Base-by-base conservation (phyloP, 1,140 invertebrate genomes). In the Branchinecta lynchi region DNA sequence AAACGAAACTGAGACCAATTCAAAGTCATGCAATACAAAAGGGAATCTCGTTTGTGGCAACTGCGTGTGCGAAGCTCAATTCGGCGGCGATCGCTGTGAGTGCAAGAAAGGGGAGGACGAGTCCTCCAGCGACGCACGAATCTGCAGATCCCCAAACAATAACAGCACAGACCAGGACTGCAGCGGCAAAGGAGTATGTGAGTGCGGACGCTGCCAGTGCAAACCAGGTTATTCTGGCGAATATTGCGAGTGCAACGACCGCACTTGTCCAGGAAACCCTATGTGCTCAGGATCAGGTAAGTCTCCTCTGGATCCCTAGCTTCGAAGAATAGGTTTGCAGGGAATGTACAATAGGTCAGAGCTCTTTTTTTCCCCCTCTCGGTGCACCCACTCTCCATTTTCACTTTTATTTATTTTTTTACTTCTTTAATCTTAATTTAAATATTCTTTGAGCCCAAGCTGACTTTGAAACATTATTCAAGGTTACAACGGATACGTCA, bases 221-320 rank as follows among this genome's bases (percentile, higher is more conserved):
- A 65, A 72, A 44, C 72, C 76, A 72, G 68, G 71, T 46, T 74
- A 82, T 67, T 77, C 73, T 51, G 83, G 82, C 3, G 70, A 75
- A 45, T 83, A 73, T 74, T 84, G 83, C 73, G 78, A 84, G 73
- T 84, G 82, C 75, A 80, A 84, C 73, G 78, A 83, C 73, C 82
- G 80, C 72, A 77, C 78, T 45, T 83, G 83, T 73, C 78, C 80
- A 79, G 79, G 67, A 73, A 76, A 74, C 74, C 80, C 70, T 77
- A 32, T 32, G 32, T 32, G 32, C 32, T 83, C 7, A 84, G 83
- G 75, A 79, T 78, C 71, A 81, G 82, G 51, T 12, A 60, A 60
- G 51, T 32, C 32, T 5, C 32, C 32, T 32, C 32, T 3, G 32
- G 32, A 32, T 32, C 32, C 32, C 32, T 1, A 32, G 5, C 32